A percentile compares a stretch with the other conserved stretches of the same genome.
Evolutionary conservation across 2,888 invertebrate species (phyloP).

Genomic region (Diloba caeruleocephala): DNA sequence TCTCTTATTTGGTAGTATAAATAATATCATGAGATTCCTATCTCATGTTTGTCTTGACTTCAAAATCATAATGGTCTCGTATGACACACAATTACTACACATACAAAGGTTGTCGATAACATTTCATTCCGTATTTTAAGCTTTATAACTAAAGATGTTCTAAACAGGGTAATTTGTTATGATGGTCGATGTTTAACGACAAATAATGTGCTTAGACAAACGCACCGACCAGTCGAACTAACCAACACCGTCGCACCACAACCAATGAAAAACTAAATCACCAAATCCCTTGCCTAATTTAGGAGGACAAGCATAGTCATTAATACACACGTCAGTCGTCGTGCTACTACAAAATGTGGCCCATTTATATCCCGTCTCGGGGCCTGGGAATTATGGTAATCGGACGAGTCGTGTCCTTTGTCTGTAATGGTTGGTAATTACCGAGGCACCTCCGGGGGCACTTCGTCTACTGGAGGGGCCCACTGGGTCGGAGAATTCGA

Average conservation of each 20-base stretch:
- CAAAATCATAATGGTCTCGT: neutral
- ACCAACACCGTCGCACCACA: constrained; percentile 61
- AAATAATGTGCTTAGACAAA: constrained; percentile 53
- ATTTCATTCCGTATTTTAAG: constrained; percentile 19
- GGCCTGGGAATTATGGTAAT: constrained; percentile 88
- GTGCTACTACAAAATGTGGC: constrained; percentile 88
- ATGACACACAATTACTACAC: constrained; percentile 28
- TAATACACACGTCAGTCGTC: constrained; percentile 88
- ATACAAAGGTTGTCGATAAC: constrained; percentile 1
- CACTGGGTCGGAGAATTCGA: constrained; percentile 83
- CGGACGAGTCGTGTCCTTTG: constrained; percentile 88
- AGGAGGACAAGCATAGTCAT: constrained; percentile 88
- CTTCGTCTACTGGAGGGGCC: constrained; percentile 78
- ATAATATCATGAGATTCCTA: no score
- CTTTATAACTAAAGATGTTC: constrained; percentile 30
- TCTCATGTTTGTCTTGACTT: no score
- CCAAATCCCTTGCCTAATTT: constrained; percentile 87
- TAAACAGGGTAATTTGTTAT: constrained; percentile 58
- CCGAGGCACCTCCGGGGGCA: constrained; percentile 85
- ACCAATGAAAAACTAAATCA: constrained; percentile 87
- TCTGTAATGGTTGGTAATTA: constrained; percentile 89
- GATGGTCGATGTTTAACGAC: constrained; percentile 56
- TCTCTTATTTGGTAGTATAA: no score
- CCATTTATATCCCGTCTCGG: constrained; percentile 86
- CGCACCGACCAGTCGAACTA: constrained; percentile 53